Base-by-base conservation (phyloP, 2,113 vertebrate species). In the Labeo rohita region DNA sequence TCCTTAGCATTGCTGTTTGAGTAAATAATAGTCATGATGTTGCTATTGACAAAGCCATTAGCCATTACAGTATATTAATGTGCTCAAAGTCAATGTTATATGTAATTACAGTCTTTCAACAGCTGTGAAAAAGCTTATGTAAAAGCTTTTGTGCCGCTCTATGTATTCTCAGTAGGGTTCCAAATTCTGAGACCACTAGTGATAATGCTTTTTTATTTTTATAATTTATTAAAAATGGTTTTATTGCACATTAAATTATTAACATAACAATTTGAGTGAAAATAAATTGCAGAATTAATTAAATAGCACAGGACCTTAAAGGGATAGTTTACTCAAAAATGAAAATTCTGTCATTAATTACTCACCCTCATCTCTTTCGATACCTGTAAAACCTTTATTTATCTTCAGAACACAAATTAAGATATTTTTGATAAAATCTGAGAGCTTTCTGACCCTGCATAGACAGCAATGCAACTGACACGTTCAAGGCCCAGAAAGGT, bases 21-120 rank as follows among this genome's bases (percentile, higher is more conserved):
- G 10, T 39, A 61, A 45, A 45, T 80, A 61, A 45, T 45, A 56
- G 36, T 80, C 2, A 36, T 45, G 28, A 2, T 23, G 43, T 39
- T 80, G 28, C 36, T 80, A 45, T 61, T 80, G 56, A 80, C 13
- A 52, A 36, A 78, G 8, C 23, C 75, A 78, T 78, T 78, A 61
- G 77, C 49, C 13, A 54, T 52, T 76, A 76, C 47, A 34, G n/a
- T 76, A 76, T 77, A 5, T 77, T 9, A 77, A 74, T 74, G 72
- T 23, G 72, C 43, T 49, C 28, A 78, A 56, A 34, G 12, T 77
- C 74, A 77, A 9, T 54, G 23, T 34, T 78, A 78, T 49, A 49
- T 74, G 45, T 28, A 74, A 49, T 74, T 23, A 49, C 72, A 28
- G 21, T 49, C 45, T 73, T 45, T 49, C 21, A 74, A 49, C 45